Percentiles rank a stretch among this genome's conserved stretches.
These are phyloP conservation scores for Papilio helenus DNA, from an alignment of 1,140 invertebrate genomes.

Conservation along the genomic window DNA sequence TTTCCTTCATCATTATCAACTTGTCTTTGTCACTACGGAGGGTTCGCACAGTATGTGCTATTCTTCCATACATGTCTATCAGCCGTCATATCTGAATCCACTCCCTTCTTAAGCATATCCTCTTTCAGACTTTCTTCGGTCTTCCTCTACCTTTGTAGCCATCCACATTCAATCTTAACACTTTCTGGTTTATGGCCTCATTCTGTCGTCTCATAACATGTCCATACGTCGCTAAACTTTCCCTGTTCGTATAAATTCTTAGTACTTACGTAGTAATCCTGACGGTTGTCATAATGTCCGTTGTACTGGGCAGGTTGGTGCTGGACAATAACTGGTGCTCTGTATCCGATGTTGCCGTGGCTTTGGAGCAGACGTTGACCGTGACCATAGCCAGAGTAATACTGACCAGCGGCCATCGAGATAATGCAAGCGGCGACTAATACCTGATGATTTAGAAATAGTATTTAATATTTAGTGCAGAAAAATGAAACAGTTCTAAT, in stretches of 20 bases:
- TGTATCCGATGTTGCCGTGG: slow-evolving; percentile 5
- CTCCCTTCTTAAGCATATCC: too few species aligned
- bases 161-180: too few species aligned
- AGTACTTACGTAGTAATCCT: slow-evolving; percentile 51
- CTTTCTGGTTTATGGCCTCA: too few species aligned
- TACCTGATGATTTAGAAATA: slow-evolving; percentile 44
- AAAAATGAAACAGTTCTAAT: neutral
- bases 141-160: too few species aligned
- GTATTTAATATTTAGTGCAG: neutral
- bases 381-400: slow-evolving; percentile 36
- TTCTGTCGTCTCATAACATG: too few species aligned
- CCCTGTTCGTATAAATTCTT: neutral
- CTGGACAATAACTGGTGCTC: slow-evolving; percentile 29
- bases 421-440: slow-evolving; percentile 49
- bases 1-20: too few species aligned
- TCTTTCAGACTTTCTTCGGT: too few species aligned
- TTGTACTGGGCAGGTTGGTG: slow-evolving; percentile 15
- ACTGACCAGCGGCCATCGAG: slow-evolving; percentile 41
- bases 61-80: too few species aligned
- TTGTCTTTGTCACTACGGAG: too few species aligned
- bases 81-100: too few species aligned
- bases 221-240: too few species aligned
- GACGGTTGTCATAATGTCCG: slow-evolving; percentile 49
- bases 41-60: too few species aligned
- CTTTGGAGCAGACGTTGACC: slow-evolving; percentile 46